Base-by-base conservation (phyloP, 2,888 invertebrate species). In the Dione juno region DNA sequence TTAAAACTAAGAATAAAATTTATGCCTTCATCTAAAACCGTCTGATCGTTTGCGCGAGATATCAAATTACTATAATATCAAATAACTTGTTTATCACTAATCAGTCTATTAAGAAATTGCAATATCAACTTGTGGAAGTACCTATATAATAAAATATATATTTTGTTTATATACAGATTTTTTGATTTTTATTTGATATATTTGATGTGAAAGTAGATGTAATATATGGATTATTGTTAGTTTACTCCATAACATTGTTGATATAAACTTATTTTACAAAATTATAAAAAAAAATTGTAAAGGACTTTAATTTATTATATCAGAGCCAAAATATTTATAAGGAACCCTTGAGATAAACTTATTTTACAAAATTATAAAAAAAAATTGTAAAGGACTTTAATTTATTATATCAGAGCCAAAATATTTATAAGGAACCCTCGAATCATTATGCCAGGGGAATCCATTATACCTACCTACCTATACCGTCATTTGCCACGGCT, bases 401-500 rank as follows among this genome's bases (percentile, higher is more conserved):
- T 28, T 37, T 16, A n/a, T 10, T 16, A 37, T 3, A n/a, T 59
- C 9, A 3, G 3, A 50, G 21, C 37, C 16, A 28, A 54, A 61
- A 41, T 50, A 65, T 63, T 19, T 50, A 50, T 19, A 53, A 53
- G 59, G 66, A 74, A 43, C 48, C 65, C 52, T 41, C 66, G 43
- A 45, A 65, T 69, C 65, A 61, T 66, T 74, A 66, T 54, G 67
- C 65, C 40, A 70, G 66, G 64, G 69, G 65, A 65, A 74, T 70
- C 69, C 69, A 67, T 67, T 74, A 72, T 59, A 65, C 67, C 57
- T 61, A 72, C 69, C 59, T 64, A 72, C 69, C 63, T 66, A 73
- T 67, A 72, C 67, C 73, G 52, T 76, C 73, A 76, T 76, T 76
- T 74, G 65, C 72, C 72, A 58, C 50, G 65, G 67, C 66, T 50